Conservation (phyloP, 2,113 vertebrate species). For the Gnathonemus longibarbis region DNA sequence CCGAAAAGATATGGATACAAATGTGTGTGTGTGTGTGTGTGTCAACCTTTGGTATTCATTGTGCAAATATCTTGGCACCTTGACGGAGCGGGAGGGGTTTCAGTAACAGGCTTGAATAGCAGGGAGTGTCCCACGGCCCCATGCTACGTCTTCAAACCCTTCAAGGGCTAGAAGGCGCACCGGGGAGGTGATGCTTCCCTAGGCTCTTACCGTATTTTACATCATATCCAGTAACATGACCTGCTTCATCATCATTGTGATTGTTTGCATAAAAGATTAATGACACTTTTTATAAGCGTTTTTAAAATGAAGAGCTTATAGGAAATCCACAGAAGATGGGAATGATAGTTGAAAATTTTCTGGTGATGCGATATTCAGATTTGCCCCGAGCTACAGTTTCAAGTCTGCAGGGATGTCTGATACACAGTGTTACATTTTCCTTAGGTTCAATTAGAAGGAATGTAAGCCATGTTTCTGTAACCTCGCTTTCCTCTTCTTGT, state of each 20-base stretch:
- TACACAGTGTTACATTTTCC: not conserved
- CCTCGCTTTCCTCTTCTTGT: not conserved
- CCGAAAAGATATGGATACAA: not conserved
- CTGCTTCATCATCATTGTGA: slow-evolving; percentile 1
- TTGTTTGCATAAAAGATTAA: slow-evolving; percentile 7
- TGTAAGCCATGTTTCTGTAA: not conserved
- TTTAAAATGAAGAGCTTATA: not conserved
- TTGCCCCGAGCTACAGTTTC: not conserved
- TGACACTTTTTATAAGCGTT: not conserved
- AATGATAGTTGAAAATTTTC: not conserved
- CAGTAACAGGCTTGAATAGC: not conserved
- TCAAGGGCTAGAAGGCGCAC: not conserved
- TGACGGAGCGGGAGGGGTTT: not conserved
- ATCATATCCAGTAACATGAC: not conserved
- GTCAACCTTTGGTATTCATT: not conserved
- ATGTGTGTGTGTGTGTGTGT: not conserved
- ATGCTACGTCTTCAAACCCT: not conserved
- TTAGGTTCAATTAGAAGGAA: not conserved
- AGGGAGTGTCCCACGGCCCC: not conserved
- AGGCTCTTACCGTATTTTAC: not conserved
- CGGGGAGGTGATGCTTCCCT: not conserved
- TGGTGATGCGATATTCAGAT: not conserved
- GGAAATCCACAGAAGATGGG: not conserved
- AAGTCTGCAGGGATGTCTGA: not conserved
- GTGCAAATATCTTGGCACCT: not conserved